Percentiles rank a stretch among this genome's conserved stretches.
phyloP scores from a whole-genome alignment of 1,140 invertebrate genomes.

The Papilio helenus region DNA sequence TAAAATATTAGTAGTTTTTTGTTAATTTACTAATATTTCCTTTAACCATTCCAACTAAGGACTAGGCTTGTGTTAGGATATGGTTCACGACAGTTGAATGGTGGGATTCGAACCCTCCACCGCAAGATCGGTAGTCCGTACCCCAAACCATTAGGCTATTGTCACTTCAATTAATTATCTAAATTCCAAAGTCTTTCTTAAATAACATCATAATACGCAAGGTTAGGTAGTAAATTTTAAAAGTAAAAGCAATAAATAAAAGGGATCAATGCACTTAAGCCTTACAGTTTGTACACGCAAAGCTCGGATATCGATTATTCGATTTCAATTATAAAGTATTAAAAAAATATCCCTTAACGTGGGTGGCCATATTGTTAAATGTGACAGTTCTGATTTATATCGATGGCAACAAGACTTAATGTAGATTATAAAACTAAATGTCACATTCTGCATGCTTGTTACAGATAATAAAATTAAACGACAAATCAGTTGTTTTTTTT shows the following conservation, averaged over 20 bases:
- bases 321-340: constrained; percentile 29
- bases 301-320: constrained; percentile 37
- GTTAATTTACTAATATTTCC: too few species aligned
- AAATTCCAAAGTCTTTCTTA: constrained; percentile 3
- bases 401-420: not conserved
- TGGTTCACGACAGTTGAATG: too few species aligned
- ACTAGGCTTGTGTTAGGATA: too few species aligned
- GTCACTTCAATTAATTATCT: not conserved
- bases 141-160: too few species aligned
- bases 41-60: too few species aligned
- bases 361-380: not conserved
- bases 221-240: constrained; percentile 63
- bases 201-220: constrained; percentile 46
- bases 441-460: not conserved
- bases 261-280: constrained; percentile 62
- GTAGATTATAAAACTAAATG: constrained; percentile 8
- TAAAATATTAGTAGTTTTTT: too few species aligned
- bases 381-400: constrained; percentile 2
- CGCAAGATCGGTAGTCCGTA: too few species aligned
- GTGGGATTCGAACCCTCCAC: too few species aligned
- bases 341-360: not conserved
- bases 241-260: constrained; percentile 73
- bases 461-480: not conserved
- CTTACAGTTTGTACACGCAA: constrained; percentile 59
- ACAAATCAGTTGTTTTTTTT: not conserved